Base-by-base conservation (phyloP, 2,797 vertebrate genomes). In the Megaceryle alcyon region DNA sequence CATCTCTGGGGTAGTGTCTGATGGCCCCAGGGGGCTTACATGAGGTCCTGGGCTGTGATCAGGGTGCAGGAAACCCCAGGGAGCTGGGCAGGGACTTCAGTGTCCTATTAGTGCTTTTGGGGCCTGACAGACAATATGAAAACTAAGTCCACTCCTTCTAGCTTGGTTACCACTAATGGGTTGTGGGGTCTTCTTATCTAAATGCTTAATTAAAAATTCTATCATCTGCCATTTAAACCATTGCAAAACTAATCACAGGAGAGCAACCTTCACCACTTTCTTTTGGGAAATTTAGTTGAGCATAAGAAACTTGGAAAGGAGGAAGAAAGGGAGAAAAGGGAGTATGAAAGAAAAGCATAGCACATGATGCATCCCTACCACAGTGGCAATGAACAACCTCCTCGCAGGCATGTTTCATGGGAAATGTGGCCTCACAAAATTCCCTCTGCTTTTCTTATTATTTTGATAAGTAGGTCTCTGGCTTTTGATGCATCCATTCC, bases 351-450 rank as follows among this genome's bases (percentile, higher is more conserved):
- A 72, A 72, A 71, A 78, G 10, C 39, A 75, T 33, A 78, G 48
- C 81, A 33, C 3, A 3, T 7, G 14, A 57, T 51, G 21, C 14
- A 66, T 1, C 1, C 21, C 3, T 2, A 19, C 19, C 33, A 53
- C 0, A 0, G 33, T 26, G 10, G 17, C 33, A 73, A 57, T 3
- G 19, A 88, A 54, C 18, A 1, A 35, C 25, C n/a, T 54, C 21
- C 9, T 46, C 21, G 5, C 18, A 39, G 9, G 29, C 10, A 83
- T 65, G 11, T 57, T 90, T 71, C 31, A 28, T 9, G 19, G 33
- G n/a, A 92, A 14, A 51, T 4, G 10, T 3, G 13, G 13, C 37
- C 41, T 86, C 37, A 60, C 6, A 79, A 83, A 83, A 78, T 60
- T 54, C 35, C 46, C 5, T 65, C 26, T 76, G 33, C 19, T 72